Evolutionary conservation across 92 coral and sea anemone species (phyloP).

Genomic region (Zoanthus gigantus): DNA sequence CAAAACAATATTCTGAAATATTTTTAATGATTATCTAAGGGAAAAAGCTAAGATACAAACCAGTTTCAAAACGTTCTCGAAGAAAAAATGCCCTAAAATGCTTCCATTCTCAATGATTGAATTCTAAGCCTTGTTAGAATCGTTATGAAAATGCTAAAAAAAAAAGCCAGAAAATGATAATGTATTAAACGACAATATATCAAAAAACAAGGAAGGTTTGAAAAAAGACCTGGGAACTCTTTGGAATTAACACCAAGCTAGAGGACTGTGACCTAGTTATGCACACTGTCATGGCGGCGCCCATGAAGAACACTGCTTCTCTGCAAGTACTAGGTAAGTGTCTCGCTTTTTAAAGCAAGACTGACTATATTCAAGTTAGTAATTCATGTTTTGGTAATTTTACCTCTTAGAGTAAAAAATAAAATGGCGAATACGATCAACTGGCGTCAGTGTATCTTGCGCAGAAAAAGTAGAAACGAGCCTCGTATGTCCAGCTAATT

Average conservation of each 20-base stretch:
- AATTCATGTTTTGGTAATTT: slow-evolving; percentile 18
- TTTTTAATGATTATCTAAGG: neutral
- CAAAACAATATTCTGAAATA: neutral
- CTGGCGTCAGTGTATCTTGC: slow-evolving; percentile 6
- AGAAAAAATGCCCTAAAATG: neutral
- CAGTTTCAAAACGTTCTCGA: neutral
- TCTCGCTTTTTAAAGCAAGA: slow-evolving; percentile 1
- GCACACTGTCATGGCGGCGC: slow-evolving; percentile 35
- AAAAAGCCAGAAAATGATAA: neutral
- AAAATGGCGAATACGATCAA: slow-evolving; percentile 16
- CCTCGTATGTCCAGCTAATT: slow-evolving; percentile 52
- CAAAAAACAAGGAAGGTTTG: neutral
- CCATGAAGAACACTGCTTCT: slow-evolving; percentile 11
- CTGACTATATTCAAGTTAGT: slow-evolving; percentile 6
- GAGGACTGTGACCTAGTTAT: neutral
- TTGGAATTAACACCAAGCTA: neutral
- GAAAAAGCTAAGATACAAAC: neutral
- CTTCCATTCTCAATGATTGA: neutral
- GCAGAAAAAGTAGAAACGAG: slow-evolving; percentile 19
- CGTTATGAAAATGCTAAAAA: neutral
- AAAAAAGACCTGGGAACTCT: slow-evolving; percentile 14
- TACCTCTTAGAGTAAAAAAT: slow-evolving; percentile 23
- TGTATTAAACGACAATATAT: neutral
- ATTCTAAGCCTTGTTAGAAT: neutral
- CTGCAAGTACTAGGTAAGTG: neutral